Base-by-base conservation (phyloP, 2,888 invertebrate species). In the Tanytarsus gracilentus region DNA sequence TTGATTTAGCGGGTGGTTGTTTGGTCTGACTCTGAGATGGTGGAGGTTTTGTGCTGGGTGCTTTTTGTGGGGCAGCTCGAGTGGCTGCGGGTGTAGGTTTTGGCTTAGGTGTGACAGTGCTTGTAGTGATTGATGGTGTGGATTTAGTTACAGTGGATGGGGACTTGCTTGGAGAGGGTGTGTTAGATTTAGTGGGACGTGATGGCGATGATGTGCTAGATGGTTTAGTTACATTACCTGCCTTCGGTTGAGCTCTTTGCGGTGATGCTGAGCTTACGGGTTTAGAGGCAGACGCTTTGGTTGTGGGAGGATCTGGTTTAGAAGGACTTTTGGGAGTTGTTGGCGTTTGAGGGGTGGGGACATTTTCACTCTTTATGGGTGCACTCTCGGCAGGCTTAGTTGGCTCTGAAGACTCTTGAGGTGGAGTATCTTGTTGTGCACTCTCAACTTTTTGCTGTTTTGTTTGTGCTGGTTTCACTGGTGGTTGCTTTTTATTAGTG, bases 171-270 rank as follows among this genome's bases (percentile, higher is more conserved):
- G 29, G 33, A 9, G 53, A n/a, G 16, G 30, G 36, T 29, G 53
- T 33, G 18, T 27, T 29, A 30, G 52, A 8, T 21, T 53, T 56
- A 6, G 50, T 27, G 21, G 26, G 25, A 23, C 40, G 40, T 8
- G 16, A n/a, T n/a, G 23, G 23, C 23, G 18, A 33, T 11, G 44
- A 11, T 44, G 40, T 21, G 8, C 7, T 3, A 18, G 14, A 1
- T 21, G 16, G 40, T 9, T 40, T 40, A 51, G 51, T 16, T 29
- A 51, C 30, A 40, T 56, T 56, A 56, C 56, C 56, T 56, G 53
- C 21, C 25, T 33, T 53, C 27, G 26, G 53, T 36, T 25, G 50
- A 14, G 50, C 25, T 26, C 50, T 25, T 18, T 25, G 26, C 26
- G 50, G 50, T 26, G 50, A 50, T 16, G 50, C 25, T n/a, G 50